Evolutionary conservation across 2,113 vertebrate species (phyloP).

Genomic region (Gadus chalcogrammus): DNA sequence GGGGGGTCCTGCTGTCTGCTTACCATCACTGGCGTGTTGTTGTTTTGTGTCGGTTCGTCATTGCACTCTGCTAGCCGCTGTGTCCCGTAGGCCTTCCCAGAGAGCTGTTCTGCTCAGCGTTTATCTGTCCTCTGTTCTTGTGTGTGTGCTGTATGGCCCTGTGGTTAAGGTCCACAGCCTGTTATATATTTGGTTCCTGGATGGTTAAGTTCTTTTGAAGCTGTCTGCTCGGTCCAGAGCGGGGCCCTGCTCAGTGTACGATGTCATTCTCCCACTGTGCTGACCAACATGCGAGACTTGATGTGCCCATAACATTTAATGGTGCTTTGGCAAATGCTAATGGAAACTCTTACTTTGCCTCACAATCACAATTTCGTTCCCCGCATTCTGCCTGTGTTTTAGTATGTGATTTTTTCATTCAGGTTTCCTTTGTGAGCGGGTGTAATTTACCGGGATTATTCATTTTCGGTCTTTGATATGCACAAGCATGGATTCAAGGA

Average conservation of each 20-base stretch:
- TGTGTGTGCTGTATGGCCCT: constrained; percentile 31
- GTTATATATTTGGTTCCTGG: constrained; percentile 40
- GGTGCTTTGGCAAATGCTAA: constrained; percentile 71
- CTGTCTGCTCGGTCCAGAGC: constrained; percentile 65
- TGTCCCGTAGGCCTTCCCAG: constrained; percentile 3
- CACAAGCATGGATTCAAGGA: constrained; percentile 35
- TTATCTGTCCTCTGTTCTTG: constrained; percentile 33
- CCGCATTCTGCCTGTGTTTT: constrained; percentile 38
- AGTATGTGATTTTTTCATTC: constrained; percentile 26
- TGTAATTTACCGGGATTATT: constrained; percentile 52
- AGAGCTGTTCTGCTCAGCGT: constrained; percentile 40
- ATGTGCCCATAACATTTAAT: constrained; percentile 81
- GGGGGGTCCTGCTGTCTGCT: neutral
- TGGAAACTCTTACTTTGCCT: constrained; percentile 77
- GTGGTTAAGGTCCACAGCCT: constrained; percentile 47
- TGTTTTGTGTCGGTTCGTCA: constrained; percentile 45
- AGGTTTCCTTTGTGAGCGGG: neutral
- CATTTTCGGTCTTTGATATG: constrained; percentile 55
- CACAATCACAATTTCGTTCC: constrained; percentile 61
- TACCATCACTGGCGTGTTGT: constrained; percentile 41
- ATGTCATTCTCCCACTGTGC: constrained; percentile 76
- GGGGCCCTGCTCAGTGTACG: constrained; percentile 76
- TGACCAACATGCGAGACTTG: constrained; percentile 71
- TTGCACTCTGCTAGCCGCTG: constrained; percentile 31
- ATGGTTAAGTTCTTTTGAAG: constrained; percentile 71